Evolutionary conservation across 2,888 invertebrate species (phyloP).

Genomic region (Parasteatoda lunata): DNA sequence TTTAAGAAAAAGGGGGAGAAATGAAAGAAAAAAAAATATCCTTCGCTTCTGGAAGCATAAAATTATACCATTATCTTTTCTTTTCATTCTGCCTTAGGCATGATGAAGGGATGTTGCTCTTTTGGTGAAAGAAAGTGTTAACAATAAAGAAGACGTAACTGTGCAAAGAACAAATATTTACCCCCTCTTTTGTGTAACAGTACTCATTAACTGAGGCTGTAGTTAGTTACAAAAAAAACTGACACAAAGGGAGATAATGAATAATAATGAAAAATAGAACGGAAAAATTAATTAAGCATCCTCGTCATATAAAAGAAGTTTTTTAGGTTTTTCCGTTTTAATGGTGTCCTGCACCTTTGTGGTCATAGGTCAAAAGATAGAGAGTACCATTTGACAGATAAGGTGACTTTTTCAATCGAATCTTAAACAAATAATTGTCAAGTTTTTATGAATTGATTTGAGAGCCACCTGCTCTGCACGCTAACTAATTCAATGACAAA

Average conservation of each 20-base stretch:
- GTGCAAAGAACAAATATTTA: too few relatives aligned
- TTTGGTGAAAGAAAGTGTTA: too few relatives aligned
- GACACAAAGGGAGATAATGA: neutral
- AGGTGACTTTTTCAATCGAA: conserved; percentile 2
- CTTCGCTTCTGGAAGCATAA: too few relatives aligned
- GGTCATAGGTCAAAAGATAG: neutral
- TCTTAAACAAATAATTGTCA: neutral
- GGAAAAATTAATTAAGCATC: neutral
- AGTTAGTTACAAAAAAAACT: neutral
- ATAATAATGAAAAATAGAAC: neutral
- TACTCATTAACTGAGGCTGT: neutral
- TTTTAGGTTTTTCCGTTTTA: neutral
- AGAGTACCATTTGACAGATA: neutral
- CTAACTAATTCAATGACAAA: too few relatives aligned
- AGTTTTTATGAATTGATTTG: too few relatives aligned
- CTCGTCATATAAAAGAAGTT: neutral
- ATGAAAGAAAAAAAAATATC: too few relatives aligned
- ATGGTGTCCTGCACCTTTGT: neutral
- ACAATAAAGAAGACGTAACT: too few relatives aligned
- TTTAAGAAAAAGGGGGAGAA: too few relatives aligned
- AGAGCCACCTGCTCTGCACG: too few relatives aligned
- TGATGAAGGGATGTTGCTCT: too few relatives aligned
- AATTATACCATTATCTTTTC: too few relatives aligned
- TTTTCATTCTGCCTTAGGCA: too few relatives aligned
- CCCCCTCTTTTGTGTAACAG: neutral